Base-by-base conservation (phyloP, 2,888 invertebrate genomes). In the Acrobasis repandana region DNA sequence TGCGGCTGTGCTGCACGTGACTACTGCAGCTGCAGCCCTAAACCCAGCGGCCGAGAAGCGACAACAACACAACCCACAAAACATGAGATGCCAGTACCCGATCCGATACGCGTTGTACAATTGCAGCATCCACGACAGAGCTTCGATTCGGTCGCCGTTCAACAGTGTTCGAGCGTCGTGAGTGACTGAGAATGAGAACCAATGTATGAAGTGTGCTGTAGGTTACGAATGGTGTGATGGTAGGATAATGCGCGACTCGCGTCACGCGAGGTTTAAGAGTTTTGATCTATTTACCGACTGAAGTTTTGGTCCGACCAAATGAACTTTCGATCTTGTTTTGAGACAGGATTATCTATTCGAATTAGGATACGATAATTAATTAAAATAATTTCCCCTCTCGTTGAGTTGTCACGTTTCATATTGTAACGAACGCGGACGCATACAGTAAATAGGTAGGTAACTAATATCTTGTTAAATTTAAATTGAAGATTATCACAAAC, bases 231-330 rank as follows among this genome's bases (percentile, higher is more conserved):
- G 65, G 59, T 54, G 64, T 61, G 48, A 65, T 63, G 62, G 54
- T 52, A 59, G 62, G 62, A 56, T 66, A 62, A 28, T 50, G 61
- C 54, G 54, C 65, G 33, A 56, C 61, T 58, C 56, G 51, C 62
- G 56, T 69, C 69, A 70, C 69, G 79, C 73, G 71, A 74, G 71
- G 77, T 77, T 77, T 62, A 60, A 83, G 79, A 82, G 84, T 88
- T 88, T 88, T 87, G 85, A 90, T 86, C 87, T 79, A 86, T 89
- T 88, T 87, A 88, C 85, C 82, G 91, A 91, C 91, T 92, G 91
- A 92, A 84, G 86, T 90, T 88, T 90, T 90, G 91, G 91, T 91
- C 91, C 91, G 91, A 91, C 91, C 91, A 92, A 92, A 84, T 89
- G 89, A 90, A 90, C 88, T 88, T 83, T 88, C 82, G 79, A 89